Base-by-base conservation (phyloP, 2,113 vertebrate genomes). In the Colistium nudipinnis region DNA sequence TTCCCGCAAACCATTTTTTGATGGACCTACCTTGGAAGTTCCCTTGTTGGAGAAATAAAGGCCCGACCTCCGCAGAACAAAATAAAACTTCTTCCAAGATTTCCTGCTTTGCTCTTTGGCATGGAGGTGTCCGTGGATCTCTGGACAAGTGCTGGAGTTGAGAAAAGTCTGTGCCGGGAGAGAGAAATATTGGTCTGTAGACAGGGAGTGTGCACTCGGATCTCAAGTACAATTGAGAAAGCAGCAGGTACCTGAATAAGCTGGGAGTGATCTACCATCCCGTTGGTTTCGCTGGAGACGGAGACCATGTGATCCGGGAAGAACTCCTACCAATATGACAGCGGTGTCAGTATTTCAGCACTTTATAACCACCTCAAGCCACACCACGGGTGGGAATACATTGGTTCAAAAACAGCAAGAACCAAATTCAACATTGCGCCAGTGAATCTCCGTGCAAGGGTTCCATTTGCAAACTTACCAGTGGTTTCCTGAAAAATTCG, bases 1-100 rank as follows among this genome's bases (percentile, higher is more conserved):
- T n/a, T 14, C 44, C 17, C 49, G 24, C 14, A 6, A 10, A 25
- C 0, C 7, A 51, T 39, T 47, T 36, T 55, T 54, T 62, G 19
- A 31, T 45, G 33, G 16, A 76, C 91, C 89, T 89, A 98, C 97
- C 95, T 98, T 99, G 68, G 96, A 98, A 62, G 93, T 96, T 81
- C 96, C 97, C 91, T 98, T 98, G 66, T 93, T 98, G 76, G 98
- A 99, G 93, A 96, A 97, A 91, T 99, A 99, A 76, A 99, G 93
- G 35, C 98, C 98, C 43, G 98, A 99, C 90, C 97, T 93, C 91
- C 98, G 93, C 75, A 99, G 89, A 64, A 99, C 84, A 93, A 98
- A 99, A 85, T 95, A 99, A 80, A 93, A 77, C 89, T 95, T 98
- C 90, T 95, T 99, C 97, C 97, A 99, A 0, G 95, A 94, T 74